phyloP scores from a whole-genome alignment of 1,140 invertebrate genomes.

The Drosophila eugracilis region DNA sequence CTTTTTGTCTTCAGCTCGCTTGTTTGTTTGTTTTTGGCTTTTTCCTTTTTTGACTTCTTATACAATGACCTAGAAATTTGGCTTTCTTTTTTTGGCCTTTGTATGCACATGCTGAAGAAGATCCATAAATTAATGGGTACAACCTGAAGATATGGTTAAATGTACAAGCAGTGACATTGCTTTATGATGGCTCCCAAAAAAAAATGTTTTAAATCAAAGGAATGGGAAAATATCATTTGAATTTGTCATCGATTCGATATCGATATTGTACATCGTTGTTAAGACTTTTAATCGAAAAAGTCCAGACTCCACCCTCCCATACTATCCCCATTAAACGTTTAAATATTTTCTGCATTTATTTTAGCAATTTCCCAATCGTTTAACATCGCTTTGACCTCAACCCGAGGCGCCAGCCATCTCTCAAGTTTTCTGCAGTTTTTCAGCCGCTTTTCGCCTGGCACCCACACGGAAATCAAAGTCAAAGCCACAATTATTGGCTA shows the following conservation, averaged over 20 bases:
- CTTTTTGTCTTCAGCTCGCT: slow-evolving; percentile 20
- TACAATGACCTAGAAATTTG: slow-evolving; percentile 76
- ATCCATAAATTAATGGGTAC: slow-evolving; percentile 54
- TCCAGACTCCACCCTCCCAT: too few relatives aligned
- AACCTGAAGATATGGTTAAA: slow-evolving; percentile 38
- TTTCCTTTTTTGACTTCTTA: slow-evolving; percentile 45
- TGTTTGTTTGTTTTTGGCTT: slow-evolving; percentile 40
- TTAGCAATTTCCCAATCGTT: slow-evolving; percentile 43
- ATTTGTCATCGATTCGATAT: slow-evolving; percentile 24
- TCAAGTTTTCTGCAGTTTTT: slow-evolving; percentile 4
- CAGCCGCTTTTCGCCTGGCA: slow-evolving; percentile 38
- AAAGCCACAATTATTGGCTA: slow-evolving; percentile 69
- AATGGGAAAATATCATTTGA: not conserved
- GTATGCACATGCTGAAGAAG: slow-evolving; percentile 51
- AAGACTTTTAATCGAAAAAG: not conserved
- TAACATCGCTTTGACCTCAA: slow-evolving; percentile 44
- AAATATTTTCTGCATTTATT: slow-evolving; percentile 36
- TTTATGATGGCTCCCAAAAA: slow-evolving; percentile 21
- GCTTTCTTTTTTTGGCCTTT: slow-evolving; percentile 64
- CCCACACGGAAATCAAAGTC: slow-evolving; percentile 78
- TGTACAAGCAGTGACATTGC: slow-evolving; percentile 36
- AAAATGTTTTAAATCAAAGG: not conserved
- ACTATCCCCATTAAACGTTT: not conserved
- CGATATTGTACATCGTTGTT: not conserved
- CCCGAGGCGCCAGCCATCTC: slow-evolving; percentile 39